Base-by-base conservation (phyloP, 2,888 invertebrate species). In the Chaitophorus viminalis region DNA sequence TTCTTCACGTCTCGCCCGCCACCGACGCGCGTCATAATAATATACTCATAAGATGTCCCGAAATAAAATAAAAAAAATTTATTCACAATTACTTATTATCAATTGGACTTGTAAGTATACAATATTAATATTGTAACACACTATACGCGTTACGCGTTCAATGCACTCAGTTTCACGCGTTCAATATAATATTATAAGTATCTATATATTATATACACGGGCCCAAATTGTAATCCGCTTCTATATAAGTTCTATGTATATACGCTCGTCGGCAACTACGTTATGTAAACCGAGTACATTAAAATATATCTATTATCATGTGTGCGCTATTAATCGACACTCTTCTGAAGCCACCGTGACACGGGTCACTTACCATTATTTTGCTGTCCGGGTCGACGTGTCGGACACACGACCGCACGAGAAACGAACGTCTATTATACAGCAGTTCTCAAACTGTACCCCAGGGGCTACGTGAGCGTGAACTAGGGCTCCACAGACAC, bases 311-410 rank as follows among this genome's bases (percentile, higher is more conserved):
- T 79, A 36, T 33, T 78, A 33, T 46, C 60, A 60, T n/a, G 60
- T 79, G 79, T 65, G 60, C 60, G 18, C n/a, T 60, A 65, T 54
- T 54, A 33, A 60, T 54, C 78, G 25, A 33, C 78, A 60, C 54
- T 77, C 78, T 78, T 78, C 54, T 25, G 33, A 78, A 36, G n/a
- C n/a, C 68, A 68, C 78, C 33, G 79, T n/a, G n/a, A n/a, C n/a
- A n/a, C 33, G 79, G 79, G 79, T 60, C 60, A n/a, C n/a, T 33
- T 14, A 21, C 25, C 21, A 14, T 25, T 36, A 36, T 78, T 25
- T 25, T n/a, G 72, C 17, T 14, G 72, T 18, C 72, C 65, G 60
- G 60, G 54, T 54, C 33, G 54, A 33, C 78, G 54, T 36, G 78
- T 60, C 60, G 14, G n/a, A 33, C 60, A 6, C 25, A 6, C 5